Conservation (phyloP, 1,140 invertebrate species). For the Galleria mellonella region DNA sequence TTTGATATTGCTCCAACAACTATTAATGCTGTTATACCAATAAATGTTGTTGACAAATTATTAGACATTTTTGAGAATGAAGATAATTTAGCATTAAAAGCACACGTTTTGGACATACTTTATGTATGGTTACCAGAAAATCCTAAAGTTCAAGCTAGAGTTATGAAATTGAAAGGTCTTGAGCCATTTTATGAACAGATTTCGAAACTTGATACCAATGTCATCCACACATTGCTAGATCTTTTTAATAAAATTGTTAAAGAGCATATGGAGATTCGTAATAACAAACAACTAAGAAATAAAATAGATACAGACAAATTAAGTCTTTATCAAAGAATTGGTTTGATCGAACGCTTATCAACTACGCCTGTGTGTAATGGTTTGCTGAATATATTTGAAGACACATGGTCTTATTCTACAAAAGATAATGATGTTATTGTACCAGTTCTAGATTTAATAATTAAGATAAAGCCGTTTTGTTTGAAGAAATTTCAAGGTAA, state of each 20-base stretch:
- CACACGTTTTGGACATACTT: conserved; percentile 37
- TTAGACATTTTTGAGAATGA: conserved; percentile 51
- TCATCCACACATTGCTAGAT: conserved; percentile 29
- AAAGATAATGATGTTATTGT: conserved; percentile 17
- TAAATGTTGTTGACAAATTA: conserved; percentile 36
- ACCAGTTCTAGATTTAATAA: conserved; percentile 32
- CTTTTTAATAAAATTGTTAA: conserved; percentile 49
- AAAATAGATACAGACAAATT: conserved; percentile 22
- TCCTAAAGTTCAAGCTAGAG: conserved; percentile 39
- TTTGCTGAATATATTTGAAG: conserved; percentile 40
- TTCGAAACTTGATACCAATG: conserved; percentile 29
- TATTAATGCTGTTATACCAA: conserved; percentile 27
- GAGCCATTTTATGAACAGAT: conserved; percentile 52
- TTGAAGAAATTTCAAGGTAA: conserved; percentile 28
- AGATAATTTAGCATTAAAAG: conserved; percentile 35
- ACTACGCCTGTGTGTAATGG: conserved; percentile 40
- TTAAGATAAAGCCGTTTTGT: conserved; percentile 42
- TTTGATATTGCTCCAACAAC: conserved; percentile 33
- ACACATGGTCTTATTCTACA: conserved; percentile 15
- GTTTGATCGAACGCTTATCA: conserved; percentile 42
- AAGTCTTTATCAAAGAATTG: conserved; percentile 41
- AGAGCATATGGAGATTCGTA: conserved; percentile 38
- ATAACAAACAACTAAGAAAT: conserved; percentile 16
- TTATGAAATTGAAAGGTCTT: conserved; percentile 50
- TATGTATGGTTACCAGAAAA: conserved; percentile 45